Conservation (phyloP, 2,888 invertebrate genomes). For the Hirtodrosophila trivittata region DNA sequence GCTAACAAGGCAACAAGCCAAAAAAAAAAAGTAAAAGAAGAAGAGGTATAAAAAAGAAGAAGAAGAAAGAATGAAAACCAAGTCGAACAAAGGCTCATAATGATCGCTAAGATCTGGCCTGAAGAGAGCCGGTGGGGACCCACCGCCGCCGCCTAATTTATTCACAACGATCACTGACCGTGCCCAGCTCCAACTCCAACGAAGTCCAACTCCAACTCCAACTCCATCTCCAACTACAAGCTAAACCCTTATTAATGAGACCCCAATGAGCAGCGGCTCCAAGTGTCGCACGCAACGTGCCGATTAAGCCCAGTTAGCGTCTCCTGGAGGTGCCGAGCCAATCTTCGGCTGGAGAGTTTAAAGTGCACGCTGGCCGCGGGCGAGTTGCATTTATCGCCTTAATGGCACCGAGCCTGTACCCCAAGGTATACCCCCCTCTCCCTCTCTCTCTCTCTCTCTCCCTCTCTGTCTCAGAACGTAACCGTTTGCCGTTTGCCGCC, state of each 20-base stretch:
- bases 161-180: slow-evolving; percentile 64
- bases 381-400: slow-evolving; percentile 77
- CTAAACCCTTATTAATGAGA: slow-evolving; percentile 78
- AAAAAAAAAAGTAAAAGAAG: slow-evolving; percentile 18
- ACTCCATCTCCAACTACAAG: slow-evolving; percentile 30
- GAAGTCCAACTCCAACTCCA: slow-evolving; percentile 41
- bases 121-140: too few species aligned
- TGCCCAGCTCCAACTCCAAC: slow-evolving; percentile 16
- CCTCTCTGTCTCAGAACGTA: background rate
- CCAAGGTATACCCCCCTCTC: slow-evolving; percentile 5
- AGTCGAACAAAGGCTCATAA: slow-evolving; percentile 61
- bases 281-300: slow-evolving; percentile 76
- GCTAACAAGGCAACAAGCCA: slow-evolving; percentile 63
- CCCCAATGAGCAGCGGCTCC: slow-evolving; percentile 41
- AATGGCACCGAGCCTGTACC: slow-evolving; percentile 58
- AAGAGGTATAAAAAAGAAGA: slow-evolving; percentile 6
- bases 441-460: background rate
- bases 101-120: slow-evolving; percentile 53
- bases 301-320: slow-evolving; percentile 78
- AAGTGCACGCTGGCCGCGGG: slow-evolving; percentile 57
- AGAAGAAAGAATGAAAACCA: slow-evolving; percentile 30
- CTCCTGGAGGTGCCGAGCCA: slow-evolving; percentile 57
- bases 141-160: slow-evolving; percentile 77
- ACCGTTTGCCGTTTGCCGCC: background rate
- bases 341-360: slow-evolving; percentile 45